Conservation (phyloP, 2,113 vertebrate genomes). For the Ibidorhyncha struthersii region DNA sequence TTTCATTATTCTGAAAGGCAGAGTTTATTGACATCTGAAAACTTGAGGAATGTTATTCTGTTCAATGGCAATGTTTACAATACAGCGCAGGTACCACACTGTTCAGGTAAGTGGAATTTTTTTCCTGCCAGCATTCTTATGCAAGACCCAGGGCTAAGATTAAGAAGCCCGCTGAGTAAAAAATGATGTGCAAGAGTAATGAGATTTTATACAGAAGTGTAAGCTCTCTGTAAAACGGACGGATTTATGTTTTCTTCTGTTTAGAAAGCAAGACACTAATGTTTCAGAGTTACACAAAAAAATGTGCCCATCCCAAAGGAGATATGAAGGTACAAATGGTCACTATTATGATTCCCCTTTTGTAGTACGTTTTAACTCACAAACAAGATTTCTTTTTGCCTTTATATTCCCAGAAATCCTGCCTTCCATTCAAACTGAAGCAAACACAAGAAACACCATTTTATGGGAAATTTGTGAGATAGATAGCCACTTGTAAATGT, state of each 20-base stretch:
- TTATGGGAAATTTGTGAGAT: not conserved
- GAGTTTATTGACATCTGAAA: not conserved
- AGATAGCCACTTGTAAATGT: not conserved
- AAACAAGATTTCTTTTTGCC: not conserved
- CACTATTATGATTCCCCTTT: not conserved
- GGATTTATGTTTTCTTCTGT: not conserved
- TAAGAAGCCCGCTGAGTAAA: not conserved
- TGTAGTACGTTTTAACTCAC: not conserved
- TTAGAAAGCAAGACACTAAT: not conserved
- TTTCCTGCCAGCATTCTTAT: not conserved
- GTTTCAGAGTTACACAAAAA: not conserved
- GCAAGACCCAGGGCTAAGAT: not conserved
- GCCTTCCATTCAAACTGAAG: not conserved
- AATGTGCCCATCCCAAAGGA: not conserved
- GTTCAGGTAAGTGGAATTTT: not conserved
- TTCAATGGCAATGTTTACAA: not conserved
- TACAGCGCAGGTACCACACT: not conserved
- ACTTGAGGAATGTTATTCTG: not conserved
- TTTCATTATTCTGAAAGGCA: not conserved
- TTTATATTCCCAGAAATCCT: not conserved
- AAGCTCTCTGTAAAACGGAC: not conserved
- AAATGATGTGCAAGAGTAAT: not conserved
- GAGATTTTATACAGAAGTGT: not conserved
- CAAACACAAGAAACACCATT: not conserved
- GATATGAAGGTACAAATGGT: not conserved